Percentiles rank a stretch among this genome's conserved stretches.
These are phyloP conservation scores for Odocoileus virginianus DNA, from an alignment of 2,113 vertebrate genomes.

Conservation along the genomic window DNA sequence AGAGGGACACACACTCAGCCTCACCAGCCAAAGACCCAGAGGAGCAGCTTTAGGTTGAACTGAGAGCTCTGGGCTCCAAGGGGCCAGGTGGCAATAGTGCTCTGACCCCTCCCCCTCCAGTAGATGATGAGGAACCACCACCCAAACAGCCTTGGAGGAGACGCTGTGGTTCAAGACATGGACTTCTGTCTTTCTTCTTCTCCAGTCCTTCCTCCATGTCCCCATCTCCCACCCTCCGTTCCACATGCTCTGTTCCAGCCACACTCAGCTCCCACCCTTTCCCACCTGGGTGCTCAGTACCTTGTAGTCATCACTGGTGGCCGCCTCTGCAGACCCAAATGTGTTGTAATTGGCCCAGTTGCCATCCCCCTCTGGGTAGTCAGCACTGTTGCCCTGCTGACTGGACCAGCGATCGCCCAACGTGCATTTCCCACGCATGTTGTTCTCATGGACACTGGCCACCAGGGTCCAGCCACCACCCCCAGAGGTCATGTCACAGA, in stretches of 20 bases:
- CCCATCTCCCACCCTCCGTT: neutral
- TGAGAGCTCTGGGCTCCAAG: neutral
- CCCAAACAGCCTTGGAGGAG: accelerated
- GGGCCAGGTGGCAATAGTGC: neutral
- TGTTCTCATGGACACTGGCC: conserved; percentile 79
- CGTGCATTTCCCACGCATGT: conserved; percentile 75
- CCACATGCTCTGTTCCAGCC: neutral
- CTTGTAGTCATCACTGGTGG: conserved; percentile 79
- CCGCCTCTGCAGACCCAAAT: conserved; percentile 72
- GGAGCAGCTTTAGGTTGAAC: no score
- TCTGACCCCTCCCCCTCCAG: neutral
- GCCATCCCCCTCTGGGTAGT: conserved; percentile 67
- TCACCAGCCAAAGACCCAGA: neutral
- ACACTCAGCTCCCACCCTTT: neutral
- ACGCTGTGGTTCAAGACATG: neutral
- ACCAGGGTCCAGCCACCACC: conserved; percentile 81
- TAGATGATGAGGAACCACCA: accelerated
- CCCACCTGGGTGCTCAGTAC: conserved; percentile 11
- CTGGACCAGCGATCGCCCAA: conserved; percentile 79
- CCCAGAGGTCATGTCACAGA: conserved; percentile 79
- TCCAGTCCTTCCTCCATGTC: neutral
- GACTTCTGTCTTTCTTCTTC: neutral
- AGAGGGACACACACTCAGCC: neutral
- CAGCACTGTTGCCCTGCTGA: conserved; percentile 68
- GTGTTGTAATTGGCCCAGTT: conserved; percentile 76